Evolutionary conservation across 1,140 invertebrate genomes (phyloP).

Genomic region (Ooceraea biroi): DNA sequence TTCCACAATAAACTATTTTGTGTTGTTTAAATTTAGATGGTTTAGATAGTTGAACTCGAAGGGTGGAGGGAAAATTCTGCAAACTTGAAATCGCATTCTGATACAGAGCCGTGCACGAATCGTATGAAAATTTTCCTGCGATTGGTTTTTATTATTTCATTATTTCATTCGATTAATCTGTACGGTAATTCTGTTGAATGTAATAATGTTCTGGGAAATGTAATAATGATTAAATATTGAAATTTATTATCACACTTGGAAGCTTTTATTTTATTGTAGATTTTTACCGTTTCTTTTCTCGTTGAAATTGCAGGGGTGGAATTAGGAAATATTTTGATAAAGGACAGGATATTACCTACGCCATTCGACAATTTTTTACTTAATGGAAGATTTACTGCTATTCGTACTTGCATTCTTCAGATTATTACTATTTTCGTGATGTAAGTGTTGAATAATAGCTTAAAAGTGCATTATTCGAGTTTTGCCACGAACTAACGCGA

Average conservation of each 20-base stretch:
- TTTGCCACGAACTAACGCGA: background rate
- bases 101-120: no score
- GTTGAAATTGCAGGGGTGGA: no score
- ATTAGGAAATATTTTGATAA: no score
- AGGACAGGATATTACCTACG: no score
- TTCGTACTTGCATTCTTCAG: background rate
- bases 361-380: background rate
- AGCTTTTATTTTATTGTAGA: no score
- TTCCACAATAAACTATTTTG: background rate
- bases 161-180: no score
- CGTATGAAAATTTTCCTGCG: background rate
- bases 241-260: no score
- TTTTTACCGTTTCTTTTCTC: no score
- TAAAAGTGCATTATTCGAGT: background rate
- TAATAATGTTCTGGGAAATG: no score
- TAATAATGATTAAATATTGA: no score
- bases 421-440: background rate
- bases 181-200: no score
- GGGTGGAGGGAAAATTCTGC: background rate
- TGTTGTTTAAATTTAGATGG: background rate
- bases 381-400: background rate
- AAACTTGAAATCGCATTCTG: background rate
- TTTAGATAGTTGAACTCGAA: background rate
- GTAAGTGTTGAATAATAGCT: slow-evolving; percentile 16
- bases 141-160: no score